Evolutionary conservation across 2,888 invertebrate species (phyloP).

Genomic region (Nezara viridula): DNA sequence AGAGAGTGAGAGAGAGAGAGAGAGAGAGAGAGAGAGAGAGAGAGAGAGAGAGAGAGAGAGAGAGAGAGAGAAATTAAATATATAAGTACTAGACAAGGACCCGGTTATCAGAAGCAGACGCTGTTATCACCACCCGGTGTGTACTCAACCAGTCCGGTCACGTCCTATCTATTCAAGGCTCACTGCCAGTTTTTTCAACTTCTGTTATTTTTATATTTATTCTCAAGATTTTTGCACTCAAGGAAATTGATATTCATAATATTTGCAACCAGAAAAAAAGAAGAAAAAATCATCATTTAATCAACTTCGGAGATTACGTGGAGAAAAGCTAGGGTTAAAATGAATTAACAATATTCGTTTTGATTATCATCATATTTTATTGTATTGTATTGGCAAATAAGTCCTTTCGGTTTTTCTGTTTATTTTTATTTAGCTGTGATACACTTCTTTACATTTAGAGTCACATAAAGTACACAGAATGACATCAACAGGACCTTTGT

Average conservation of each 20-base stretch:
- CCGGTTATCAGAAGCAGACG: constrained; percentile 13
- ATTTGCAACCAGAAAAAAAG: too few species aligned
- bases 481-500: too few species aligned
- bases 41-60: background rate
- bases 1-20: constrained; percentile 44
- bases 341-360: too few species aligned
- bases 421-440: too few species aligned
- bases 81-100: background rate
- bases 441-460: too few species aligned
- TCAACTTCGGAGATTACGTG: too few species aligned
- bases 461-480: too few species aligned
- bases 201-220: background rate
- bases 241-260: background rate
- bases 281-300: background rate
- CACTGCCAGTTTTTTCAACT: background rate
- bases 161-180: background rate
- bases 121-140: background rate
- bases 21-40: constrained; percentile 15
- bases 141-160: background rate
- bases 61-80: background rate
- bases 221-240: background rate
- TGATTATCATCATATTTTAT: too few species aligned
- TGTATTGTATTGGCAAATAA: too few species aligned
- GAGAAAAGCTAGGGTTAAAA: too few species aligned
- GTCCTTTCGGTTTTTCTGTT: too few species aligned